Evolutionary conservation across 92 coral and sea anemone genomes (phyloP), one percentile per base, ranked within the genome.

Genomic region (Phenganax subtilis): DNA sequence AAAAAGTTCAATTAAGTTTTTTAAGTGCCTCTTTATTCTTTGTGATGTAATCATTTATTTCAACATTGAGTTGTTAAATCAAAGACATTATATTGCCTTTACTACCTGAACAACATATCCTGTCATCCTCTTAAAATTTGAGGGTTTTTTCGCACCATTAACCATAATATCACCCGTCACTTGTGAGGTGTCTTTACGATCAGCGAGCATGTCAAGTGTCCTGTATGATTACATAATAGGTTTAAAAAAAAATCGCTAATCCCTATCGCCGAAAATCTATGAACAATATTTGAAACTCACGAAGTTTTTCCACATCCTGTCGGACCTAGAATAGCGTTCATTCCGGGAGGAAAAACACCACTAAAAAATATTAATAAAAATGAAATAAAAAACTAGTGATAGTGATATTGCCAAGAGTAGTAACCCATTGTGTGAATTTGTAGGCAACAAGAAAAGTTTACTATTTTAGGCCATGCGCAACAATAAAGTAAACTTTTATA

Each of bases 251-350:
- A 55, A 29, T 1, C 52, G 7, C 44, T 78, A 20, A 58, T 55
- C 51, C 37, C 29, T 52, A 27, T 20, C 52, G 76, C n/a, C 20
- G 12, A 51, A 17, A 31, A 53, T 12, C 25, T 58, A 14, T 17
- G 37, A 11, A 37, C 30, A 51, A 6, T 31, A 54, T 15, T 44
- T 8, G 8, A 3, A 3, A 88, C 97, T 85, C 75, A 93, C 97
- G 98, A 91, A 47, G 98, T 93, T 87, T 93, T 93, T 11, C 98
- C 98, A 88, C 98, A 91, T 57, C 98, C 98, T 12, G 97, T 93
- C 72, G 98, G 98, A 55, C 98, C 98, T 37, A 93, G 97, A 53
- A 93, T 93, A 2, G 97, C 98, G 75, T 93, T 93, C 82, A 90
- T 80, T 57, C 98, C 98, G 54, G 97, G 93, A 56, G 86, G 82